These are phyloP conservation scores for Drosophila limbata DNA, from an alignment of 2,888 invertebrate genomes.

Conservation along the genomic window DNA sequence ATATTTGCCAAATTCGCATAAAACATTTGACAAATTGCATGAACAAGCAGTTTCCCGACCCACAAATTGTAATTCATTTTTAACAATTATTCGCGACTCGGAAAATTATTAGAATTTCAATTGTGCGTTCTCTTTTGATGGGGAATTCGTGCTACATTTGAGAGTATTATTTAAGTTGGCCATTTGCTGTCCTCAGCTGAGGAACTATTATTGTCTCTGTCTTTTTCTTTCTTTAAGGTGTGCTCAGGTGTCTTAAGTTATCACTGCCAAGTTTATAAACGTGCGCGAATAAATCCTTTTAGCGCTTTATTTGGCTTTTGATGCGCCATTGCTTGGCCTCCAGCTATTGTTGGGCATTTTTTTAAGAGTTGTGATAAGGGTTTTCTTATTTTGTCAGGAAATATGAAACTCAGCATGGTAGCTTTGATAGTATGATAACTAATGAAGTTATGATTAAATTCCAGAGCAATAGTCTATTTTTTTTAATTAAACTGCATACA, in stretches of 20 bases:
- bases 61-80: slow-evolving; percentile 69
- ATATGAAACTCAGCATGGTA: neutral
- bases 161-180: neutral
- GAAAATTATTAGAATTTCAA: slow-evolving; percentile 40
- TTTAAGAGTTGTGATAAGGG: neutral
- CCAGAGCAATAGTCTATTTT: too few relatives aligned
- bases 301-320: slow-evolving; percentile 72
- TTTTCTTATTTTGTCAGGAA: neutral
- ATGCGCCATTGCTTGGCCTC: slow-evolving; percentile 37
- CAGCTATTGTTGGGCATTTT: slow-evolving; percentile 34
- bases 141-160: neutral
- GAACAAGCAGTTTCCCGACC: slow-evolving; percentile 20
- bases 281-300: slow-evolving; percentile 72
- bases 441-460: neutral
- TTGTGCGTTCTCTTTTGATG: neutral
- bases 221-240: neutral
- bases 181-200: neutral
- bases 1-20: slow-evolving; percentile 67
- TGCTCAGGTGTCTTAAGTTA: slow-evolving; percentile 23
- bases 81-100: slow-evolving; percentile 66
- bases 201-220: neutral
- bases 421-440: neutral
- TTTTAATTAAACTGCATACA: too few relatives aligned
- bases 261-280: slow-evolving; percentile 23
- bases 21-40: slow-evolving; percentile 48